Evolutionary conservation across 2,797 vertebrate genomes (phyloP).

Genomic region (Syndactyla subalaris): DNA sequence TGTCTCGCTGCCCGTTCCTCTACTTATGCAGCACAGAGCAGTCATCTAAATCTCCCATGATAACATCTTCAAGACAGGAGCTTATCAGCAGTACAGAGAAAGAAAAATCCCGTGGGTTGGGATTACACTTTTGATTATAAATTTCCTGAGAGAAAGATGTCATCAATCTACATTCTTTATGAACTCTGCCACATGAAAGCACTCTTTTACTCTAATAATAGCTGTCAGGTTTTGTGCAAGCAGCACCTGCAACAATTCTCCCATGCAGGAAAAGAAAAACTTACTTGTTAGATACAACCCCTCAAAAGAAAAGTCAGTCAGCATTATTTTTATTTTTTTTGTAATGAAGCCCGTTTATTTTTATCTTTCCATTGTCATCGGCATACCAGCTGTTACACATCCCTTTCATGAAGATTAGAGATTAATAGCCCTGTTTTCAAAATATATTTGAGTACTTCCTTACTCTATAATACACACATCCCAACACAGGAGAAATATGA

Average conservation of each 20-base stretch:
- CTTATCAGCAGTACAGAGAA: conserved; percentile 14
- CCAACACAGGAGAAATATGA: not conserved
- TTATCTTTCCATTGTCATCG: conserved; percentile 59
- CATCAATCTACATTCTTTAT: conserved; percentile 17
- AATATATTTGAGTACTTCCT: conserved; percentile 33
- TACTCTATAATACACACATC: not conserved
- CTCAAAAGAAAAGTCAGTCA: not conserved
- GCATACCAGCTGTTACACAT: conserved; percentile 53
- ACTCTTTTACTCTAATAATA: not conserved
- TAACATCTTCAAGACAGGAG: conserved; percentile 24
- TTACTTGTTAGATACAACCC: not conserved
- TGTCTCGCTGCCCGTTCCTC: not conserved
- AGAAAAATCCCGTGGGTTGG: conserved; percentile 35
- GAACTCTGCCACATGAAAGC: not conserved
- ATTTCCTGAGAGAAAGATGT: conserved; percentile 33
- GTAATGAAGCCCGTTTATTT: conserved; percentile 38
- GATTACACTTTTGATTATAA: conserved; percentile 46
- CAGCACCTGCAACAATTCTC: not conserved
- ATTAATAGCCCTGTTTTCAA: conserved; percentile 49
- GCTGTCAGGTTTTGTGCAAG: not conserved
- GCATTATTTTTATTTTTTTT: not conserved
- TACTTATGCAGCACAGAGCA: not conserved
- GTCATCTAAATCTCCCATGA: conserved; percentile 33
- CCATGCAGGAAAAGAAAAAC: not conserved
- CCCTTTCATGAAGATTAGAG: conserved; percentile 55